These are phyloP conservation scores for Aptenodytes forsteri DNA, from an alignment of 2,113 vertebrate species.

Conservation along the genomic window DNA sequence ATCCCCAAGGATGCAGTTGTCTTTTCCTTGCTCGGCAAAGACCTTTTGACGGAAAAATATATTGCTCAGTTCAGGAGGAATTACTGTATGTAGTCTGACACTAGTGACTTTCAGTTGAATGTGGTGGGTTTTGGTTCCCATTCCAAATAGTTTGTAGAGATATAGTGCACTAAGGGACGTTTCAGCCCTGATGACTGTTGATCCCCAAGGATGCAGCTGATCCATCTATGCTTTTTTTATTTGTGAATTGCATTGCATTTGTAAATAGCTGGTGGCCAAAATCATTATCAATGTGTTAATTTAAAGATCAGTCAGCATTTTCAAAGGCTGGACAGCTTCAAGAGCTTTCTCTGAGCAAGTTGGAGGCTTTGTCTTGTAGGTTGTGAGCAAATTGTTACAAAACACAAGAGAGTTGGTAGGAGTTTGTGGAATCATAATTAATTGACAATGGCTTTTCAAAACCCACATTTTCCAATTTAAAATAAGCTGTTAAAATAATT, in stretches of 20 bases:
- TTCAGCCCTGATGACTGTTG: not conserved
- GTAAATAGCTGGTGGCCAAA: constrained; percentile 35
- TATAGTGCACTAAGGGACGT: not conserved
- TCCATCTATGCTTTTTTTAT: not conserved
- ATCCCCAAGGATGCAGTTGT: not conserved
- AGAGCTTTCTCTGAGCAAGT: constrained; percentile 36
- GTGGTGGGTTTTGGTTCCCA: not conserved
- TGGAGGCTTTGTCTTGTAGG: constrained; percentile 28
- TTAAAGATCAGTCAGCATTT: constrained; percentile 40
- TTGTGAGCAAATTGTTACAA: constrained; percentile 47
- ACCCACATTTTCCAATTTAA: constrained; percentile 31
- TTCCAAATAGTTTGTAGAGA: not conserved
- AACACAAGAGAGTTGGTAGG: constrained; percentile 35
- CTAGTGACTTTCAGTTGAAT: not conserved
- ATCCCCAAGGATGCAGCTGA: not conserved
- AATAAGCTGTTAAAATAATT: constrained; percentile 62
- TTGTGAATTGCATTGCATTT: constrained; percentile 37
- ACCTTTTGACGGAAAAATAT: not conserved
- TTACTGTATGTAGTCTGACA: not conserved
- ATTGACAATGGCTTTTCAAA: constrained; percentile 55
- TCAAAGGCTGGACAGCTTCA: constrained; percentile 40
- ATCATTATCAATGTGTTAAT: constrained; percentile 35
- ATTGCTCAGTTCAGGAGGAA: not conserved
- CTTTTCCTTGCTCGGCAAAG: not conserved
- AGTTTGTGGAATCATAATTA: constrained; percentile 49